phyloP scores from a whole-genome alignment of 2,888 invertebrate species.

The Ichneumoninae sp. region DNA sequence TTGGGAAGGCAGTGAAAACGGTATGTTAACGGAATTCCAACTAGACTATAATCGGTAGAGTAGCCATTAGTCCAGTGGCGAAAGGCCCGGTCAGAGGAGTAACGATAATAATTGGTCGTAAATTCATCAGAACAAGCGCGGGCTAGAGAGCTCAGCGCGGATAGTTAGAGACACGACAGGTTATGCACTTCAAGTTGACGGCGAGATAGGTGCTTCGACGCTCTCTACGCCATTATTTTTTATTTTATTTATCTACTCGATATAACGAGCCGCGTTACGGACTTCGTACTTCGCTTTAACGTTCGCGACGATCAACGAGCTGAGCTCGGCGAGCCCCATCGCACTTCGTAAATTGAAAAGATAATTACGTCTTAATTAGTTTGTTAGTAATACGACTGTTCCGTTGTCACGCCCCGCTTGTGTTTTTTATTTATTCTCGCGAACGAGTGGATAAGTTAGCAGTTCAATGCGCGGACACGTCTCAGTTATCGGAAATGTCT shows the following conservation, averaged over 20 bases:
- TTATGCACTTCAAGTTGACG: constrained; percentile 61
- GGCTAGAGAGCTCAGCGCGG: constrained; percentile 1
- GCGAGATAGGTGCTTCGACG: constrained; percentile 16
- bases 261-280: constrained; percentile 39
- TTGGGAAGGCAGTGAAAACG: constrained; percentile 12
- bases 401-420: neutral
- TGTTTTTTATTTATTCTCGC: neutral
- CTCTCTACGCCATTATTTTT: neutral
- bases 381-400: neutral
- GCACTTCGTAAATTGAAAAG: constrained; percentile 1
- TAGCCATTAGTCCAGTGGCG: constrained; percentile 63
- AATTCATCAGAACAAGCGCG: constrained; percentile 60
- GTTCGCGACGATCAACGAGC: neutral
- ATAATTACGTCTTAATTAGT: constrained; percentile 9
- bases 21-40: constrained; percentile 49
- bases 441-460: neutral
- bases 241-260: neutral
- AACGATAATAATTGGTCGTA: constrained; percentile 68
- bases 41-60: constrained; percentile 59
- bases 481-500: too few relatives aligned
- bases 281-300: constrained; percentile 11
- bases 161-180: constrained; percentile 54
- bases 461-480: neutral
- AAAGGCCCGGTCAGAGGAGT: constrained; percentile 51
- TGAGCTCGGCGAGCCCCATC: neutral